Base-by-base conservation (phyloP, 1,140 invertebrate genomes). In the Coptotermes formosanus region DNA sequence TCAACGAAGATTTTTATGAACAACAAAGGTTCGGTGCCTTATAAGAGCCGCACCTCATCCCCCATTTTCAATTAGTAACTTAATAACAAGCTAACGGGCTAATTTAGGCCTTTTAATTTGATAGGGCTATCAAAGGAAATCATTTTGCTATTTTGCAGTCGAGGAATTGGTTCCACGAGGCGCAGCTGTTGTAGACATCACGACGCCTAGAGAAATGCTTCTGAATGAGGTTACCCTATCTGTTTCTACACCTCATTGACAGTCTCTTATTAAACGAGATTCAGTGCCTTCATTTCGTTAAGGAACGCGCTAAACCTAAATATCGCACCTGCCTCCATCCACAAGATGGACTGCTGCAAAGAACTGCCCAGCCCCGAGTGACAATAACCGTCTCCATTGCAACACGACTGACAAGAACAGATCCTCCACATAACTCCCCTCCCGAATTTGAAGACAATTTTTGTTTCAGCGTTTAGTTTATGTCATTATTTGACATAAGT, bases 51-150 rank as follows among this genome's bases (percentile, higher is more conserved):
- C 52, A 16, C 21, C 52, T 55, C 19, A 55, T 55, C n/a, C 9
- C 2, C 64, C 64, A 8, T 1, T 75, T 75, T 30, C 64, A 30
- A 75, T 75, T 75, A 75, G 64, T 75, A 75, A 75, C 8, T 75
- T 75, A 75, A 75, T 75, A n/a, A 75, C 64, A 75, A 75, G 64
- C 3, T 75, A 75, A 75, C 64, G 9, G 30, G 25, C n/a, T 30
- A 75, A 75, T 75, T 30, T 75, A 14, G 19, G 19, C 25, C 64
- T 75, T 75, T 30, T 30, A 75, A 0, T 75, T 75, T 30, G 30
- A 75, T 75, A 75, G 9, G n/a, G 64, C 30, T 75, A 75, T 75
- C 64, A 75, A 75, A 75, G 64, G 64, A 75, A 75, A 30, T 75
- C 7, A 75, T 75, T 75, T 75, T 30, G 8, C 64, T 75, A 12